A percentile compares a stretch with the other conserved stretches of the same genome.
Evolutionary conservation across 2,888 invertebrate genomes (phyloP).

Genomic region (Nomada fucata): DNA sequence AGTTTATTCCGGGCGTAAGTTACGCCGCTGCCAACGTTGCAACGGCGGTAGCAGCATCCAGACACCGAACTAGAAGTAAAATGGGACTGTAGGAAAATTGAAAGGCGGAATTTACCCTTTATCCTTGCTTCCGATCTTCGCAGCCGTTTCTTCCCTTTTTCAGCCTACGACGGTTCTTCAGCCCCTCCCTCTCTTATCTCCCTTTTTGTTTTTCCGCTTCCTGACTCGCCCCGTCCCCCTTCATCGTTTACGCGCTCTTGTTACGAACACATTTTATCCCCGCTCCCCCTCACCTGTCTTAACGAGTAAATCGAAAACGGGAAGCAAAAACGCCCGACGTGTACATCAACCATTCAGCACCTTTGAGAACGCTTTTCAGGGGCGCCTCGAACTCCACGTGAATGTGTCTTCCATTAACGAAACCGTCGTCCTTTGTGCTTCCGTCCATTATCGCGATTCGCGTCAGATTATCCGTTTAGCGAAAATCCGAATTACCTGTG

Average conservation of each 20-base stretch:
- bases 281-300: slow-evolving; percentile 3
- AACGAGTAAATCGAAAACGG: slow-evolving; percentile 47
- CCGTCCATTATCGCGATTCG: slow-evolving; percentile 17
- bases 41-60: slow-evolving; percentile 60
- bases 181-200: slow-evolving; percentile 5
- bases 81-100: slow-evolving; percentile 75
- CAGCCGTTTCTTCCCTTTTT: slow-evolving; percentile 36
- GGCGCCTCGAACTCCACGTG: slow-evolving; percentile 14
- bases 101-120: slow-evolving; percentile 74
- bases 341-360: slow-evolving; percentile 46
- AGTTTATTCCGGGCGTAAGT: slow-evolving; percentile 77
- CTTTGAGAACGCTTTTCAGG: slow-evolving; percentile 38
- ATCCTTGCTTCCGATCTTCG: slow-evolving; percentile 64
- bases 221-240: neutral
- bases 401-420: slow-evolving; percentile 34
- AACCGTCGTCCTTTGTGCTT: slow-evolving; percentile 2
- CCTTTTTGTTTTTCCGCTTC: neutral
- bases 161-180: slow-evolving; percentile 41
- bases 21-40: slow-evolving; percentile 65
- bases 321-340: slow-evolving; percentile 35
- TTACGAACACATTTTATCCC: neutral
- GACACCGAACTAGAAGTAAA: slow-evolving; percentile 73
- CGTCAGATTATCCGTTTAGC: neutral
- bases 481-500: slow-evolving; percentile 23
- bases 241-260: neutral